Conservation (phyloP, 2,888 invertebrate species). For the Brachyopa scutellaris region DNA sequence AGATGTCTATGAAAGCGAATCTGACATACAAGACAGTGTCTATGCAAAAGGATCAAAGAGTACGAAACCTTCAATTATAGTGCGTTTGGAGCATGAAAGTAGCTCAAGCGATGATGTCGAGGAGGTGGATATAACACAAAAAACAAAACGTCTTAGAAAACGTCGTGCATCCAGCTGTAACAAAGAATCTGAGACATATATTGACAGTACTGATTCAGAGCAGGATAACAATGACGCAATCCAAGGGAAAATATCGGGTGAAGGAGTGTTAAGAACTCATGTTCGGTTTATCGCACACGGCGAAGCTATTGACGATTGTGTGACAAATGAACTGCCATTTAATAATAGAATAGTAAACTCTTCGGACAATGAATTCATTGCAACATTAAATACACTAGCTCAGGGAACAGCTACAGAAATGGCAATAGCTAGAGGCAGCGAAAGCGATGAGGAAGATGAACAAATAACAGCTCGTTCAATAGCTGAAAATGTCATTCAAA, state of each 20-base stretch:
- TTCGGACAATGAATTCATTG: conserved; percentile 77
- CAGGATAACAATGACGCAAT: conserved; percentile 51
- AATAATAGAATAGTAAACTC: background rate
- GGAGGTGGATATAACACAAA: conserved; percentile 66
- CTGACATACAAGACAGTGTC: conserved; percentile 81
- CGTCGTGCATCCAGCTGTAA: conserved; percentile 78
- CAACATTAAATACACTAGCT: conserved; percentile 74
- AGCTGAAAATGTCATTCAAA: conserved; percentile 77
- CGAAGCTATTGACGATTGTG: conserved; percentile 77
- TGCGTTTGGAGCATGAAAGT: conserved; percentile 76
- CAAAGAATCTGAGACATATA: conserved; percentile 75
- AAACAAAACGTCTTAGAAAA: conserved; percentile 79
- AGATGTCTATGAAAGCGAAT: conserved; percentile 85
- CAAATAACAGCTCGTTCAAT: conserved; percentile 78
- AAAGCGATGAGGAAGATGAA: conserved; percentile 75
- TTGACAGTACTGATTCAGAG: conserved; percentile 74
- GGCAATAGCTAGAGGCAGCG: conserved; percentile 60
- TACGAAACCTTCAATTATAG: conserved; percentile 73
- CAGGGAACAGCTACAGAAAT: conserved; percentile 57
- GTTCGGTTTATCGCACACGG: conserved; percentile 78
- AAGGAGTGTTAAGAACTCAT: conserved; percentile 74
- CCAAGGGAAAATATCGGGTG: conserved; percentile 71
- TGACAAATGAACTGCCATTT: conserved; percentile 48
- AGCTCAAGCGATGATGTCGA: conserved; percentile 74
- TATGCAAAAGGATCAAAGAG: conserved; percentile 77